Evolutionary conservation across 64 coral and sea anemone genomes (phyloP).

Genomic region (Montipora cactus): DNA sequence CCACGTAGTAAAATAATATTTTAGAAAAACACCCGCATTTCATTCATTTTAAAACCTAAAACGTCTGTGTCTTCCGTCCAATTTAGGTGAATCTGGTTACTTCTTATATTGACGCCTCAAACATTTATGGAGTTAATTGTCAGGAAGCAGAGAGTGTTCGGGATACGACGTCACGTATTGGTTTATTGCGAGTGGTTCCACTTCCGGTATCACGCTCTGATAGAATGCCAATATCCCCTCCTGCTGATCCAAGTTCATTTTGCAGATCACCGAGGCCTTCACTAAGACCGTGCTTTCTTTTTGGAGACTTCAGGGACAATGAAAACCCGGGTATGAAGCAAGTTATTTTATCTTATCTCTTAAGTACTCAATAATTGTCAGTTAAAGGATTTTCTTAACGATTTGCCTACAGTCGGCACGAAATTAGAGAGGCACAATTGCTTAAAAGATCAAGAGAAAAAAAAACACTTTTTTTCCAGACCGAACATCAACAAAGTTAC

Average conservation of each 20-base stretch:
- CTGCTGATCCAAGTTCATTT: background rate
- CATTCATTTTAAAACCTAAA: too few species aligned
- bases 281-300: conserved; percentile 35
- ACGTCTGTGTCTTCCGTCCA: too few species aligned
- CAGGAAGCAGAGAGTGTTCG: background rate
- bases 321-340: conserved; percentile 32
- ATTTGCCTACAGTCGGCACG: too few species aligned
- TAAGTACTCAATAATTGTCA: too few species aligned
- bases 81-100: conserved; percentile 11
- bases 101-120: conserved; percentile 41
- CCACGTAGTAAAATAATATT: too few species aligned
- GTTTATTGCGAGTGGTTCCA: background rate
- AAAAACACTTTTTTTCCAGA: too few species aligned
- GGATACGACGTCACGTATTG: background rate
- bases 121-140: conserved; percentile 10
- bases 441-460: too few species aligned
- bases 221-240: background rate
- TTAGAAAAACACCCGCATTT: too few species aligned
- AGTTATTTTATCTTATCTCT: too few species aligned
- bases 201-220: conserved; percentile 20
- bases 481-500: too few species aligned
- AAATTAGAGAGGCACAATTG: too few species aligned
- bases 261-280: conserved; percentile 7
- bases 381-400: too few species aligned
- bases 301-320: conserved; percentile 51